phyloP scores from a whole-genome alignment of 2,888 invertebrate genomes.

The Leptopilina drosophilae region DNA sequence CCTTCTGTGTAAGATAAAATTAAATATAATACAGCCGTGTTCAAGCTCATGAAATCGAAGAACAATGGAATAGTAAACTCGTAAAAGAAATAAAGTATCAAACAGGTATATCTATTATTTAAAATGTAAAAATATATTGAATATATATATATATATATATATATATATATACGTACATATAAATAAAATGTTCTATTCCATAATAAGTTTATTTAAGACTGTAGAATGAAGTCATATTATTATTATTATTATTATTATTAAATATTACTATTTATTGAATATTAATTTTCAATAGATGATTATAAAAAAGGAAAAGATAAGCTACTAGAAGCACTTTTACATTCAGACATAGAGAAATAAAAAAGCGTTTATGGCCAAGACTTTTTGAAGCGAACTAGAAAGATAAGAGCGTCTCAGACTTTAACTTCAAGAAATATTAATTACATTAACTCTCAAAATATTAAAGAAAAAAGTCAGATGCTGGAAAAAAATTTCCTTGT shows the following conservation, averaged over 20 bases:
- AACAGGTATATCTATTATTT: neutral
- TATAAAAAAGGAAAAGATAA: neutral
- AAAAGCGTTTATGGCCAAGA: too few relatives aligned
- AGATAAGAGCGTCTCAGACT: too few relatives aligned
- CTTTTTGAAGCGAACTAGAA: too few relatives aligned
- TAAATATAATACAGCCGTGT: neutral
- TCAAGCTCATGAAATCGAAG: neutral
- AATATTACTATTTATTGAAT: neutral
- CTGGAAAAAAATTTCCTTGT: neutral
- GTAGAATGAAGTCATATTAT: too few relatives aligned
- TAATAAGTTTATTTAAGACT: too few relatives aligned
- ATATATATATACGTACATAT: neutral
- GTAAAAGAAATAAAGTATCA: neutral
- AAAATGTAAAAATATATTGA: too few relatives aligned
- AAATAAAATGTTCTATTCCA: neutral
- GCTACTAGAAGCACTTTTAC: neutral
- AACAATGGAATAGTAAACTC: neutral
- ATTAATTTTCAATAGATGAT: neutral
- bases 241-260: too few relatives aligned
- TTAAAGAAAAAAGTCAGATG: neutral
- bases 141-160: too few relatives aligned
- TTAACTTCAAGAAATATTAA: neutral
- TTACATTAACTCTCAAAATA: neutral
- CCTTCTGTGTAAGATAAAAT: neutral
- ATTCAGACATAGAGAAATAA: constrained; percentile 12